Evolutionary conservation across 2,888 invertebrate species (phyloP), one percentile per base, ranked within the genome.

Genomic region (Hartigia nigra): DNA sequence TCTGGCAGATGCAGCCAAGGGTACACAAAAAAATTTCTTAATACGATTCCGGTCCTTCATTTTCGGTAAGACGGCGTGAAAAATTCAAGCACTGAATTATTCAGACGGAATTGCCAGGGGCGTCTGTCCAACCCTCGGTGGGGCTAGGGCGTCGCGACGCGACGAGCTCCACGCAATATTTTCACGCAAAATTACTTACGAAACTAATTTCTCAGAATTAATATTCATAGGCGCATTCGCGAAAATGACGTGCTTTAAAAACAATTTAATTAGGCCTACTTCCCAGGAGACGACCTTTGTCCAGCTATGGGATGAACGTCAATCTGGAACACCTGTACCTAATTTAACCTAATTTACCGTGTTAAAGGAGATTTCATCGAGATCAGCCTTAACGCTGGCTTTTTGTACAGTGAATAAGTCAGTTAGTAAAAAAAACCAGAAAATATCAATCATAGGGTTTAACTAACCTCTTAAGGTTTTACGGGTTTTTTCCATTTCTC

Each of bases 201-300:
- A 78, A 82, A 79, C 82, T 85, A 86, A 87, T 88, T 88, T 87
- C 84, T 85, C 83, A 83, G 76, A 82, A 81, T 88, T 86, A 88
- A 88, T 84, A 87, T 87, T 85, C 84, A 84, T 84, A 83, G 82
- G 76, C 76, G 81, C 81, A 79, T 85, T 78, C 82, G 79, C 77
- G 81, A 37, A 76, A 79, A 79, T 76, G 72, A 69, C 74, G 69
- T 79, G 74, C 78, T 79, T 76, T 76, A 76, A 79, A 79, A 79
- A 79, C 74, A 76, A 76, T 74, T 80, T 78, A 80, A 78, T 77
- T 77, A 78, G 69, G 75, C 76, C 74, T 69, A 72, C 69, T n/a
- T 75, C 78, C 78, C 75, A 34, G 1, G 32, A 34, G 32, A 34
- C 72, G 12, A 72, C 72, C 72, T 31, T 34, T 31, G 72, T 34